Base-by-base conservation (phyloP, 2,113 vertebrate genomes). In the Hyperopisus bebe region DNA sequence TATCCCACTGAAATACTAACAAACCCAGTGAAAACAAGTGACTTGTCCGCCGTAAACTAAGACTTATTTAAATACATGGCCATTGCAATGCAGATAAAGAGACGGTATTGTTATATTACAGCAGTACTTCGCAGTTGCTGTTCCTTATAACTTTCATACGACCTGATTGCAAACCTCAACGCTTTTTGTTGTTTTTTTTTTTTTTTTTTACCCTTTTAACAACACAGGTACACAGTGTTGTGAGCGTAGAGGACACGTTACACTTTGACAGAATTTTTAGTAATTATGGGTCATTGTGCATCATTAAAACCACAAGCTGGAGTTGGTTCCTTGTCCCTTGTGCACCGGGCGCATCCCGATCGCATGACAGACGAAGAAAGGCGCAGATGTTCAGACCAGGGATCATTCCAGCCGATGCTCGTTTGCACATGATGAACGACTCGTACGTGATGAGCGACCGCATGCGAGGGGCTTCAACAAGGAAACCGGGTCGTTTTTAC, bases 361-460 rank as follows among this genome's bases (percentile, higher is more conserved):
- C 53, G 15, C 50, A 87, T 39, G 39, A 21, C 51, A n/a, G 82
- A 51, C 82, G 39, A 21, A 91, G 88, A 90, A 91, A 87, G 44
- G 21, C 11, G 86, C 90, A 80, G 92, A 93, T 92, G 93, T 92
- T 94, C 91, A 91, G 91, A 51, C 86, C 31, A 89, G 92, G 92
- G 93, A 90, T 90, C 88, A 89, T 88, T 92, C 92, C 90, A 93
- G 91, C 94, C 92, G 90, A 90, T 84, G 91, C 90, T 93, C 93
- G 92, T 93, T 90, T 55, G 31, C 83, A 50, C 91, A 93, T 92
- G 82, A 84, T 84, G 44, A n/a, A 84, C 82, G 82, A 84, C 44
- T 84, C 15, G 90, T 87, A 90, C 89, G 90, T 87, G 88, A 90
- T 44, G 19, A 31, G 19, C 10, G 10, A 70, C 62, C 3, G 62